Evolutionary conservation across 1,140 invertebrate species (phyloP).

Genomic region (Drosophila jambulina): DNA sequence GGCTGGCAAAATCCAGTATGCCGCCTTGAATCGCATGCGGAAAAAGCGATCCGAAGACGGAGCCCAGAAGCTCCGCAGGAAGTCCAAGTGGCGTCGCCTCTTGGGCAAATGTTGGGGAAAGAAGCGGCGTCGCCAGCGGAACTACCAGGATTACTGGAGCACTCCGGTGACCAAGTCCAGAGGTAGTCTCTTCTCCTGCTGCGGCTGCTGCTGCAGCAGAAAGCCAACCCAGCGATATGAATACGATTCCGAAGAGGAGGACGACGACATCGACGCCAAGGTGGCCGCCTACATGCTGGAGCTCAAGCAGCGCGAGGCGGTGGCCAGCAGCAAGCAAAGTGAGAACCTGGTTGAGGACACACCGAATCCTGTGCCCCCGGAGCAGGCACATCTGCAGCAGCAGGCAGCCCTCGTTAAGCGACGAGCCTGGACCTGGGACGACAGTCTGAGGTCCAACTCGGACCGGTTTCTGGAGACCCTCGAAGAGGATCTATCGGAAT

Average conservation of each 20-base stretch:
- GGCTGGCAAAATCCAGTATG: constrained; percentile 75
- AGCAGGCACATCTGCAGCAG: constrained; percentile 25
- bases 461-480: constrained; percentile 84
- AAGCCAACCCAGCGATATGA: constrained; percentile 30
- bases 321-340: constrained; percentile 57
- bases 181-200: constrained; percentile 17
- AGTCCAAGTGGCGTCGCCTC: constrained; percentile 43
- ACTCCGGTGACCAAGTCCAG: not conserved
- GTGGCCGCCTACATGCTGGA: constrained; percentile 84
- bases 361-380: constrained; percentile 8
- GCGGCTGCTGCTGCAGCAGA: constrained; percentile 18
- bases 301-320: constrained; percentile 72
- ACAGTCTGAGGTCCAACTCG: constrained; percentile 83
- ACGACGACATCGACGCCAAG: constrained; percentile 85
- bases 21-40: constrained; percentile 75
- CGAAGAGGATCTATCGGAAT: constrained; percentile 73
- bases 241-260: constrained; percentile 79
- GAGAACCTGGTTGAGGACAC: constrained; percentile 50
- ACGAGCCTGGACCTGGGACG: constrained; percentile 84
- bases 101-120: constrained; percentile 32
- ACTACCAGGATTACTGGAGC: constrained; percentile 59
- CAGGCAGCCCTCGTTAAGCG: constrained; percentile 19
- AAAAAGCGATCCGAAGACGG: constrained; percentile 42
- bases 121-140: constrained; percentile 28
- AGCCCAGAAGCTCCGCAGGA: constrained; percentile 12